These are phyloP conservation scores for Lepisosteus osseus DNA, from an alignment of 2,113 vertebrate genomes.

Conservation along the genomic window DNA sequence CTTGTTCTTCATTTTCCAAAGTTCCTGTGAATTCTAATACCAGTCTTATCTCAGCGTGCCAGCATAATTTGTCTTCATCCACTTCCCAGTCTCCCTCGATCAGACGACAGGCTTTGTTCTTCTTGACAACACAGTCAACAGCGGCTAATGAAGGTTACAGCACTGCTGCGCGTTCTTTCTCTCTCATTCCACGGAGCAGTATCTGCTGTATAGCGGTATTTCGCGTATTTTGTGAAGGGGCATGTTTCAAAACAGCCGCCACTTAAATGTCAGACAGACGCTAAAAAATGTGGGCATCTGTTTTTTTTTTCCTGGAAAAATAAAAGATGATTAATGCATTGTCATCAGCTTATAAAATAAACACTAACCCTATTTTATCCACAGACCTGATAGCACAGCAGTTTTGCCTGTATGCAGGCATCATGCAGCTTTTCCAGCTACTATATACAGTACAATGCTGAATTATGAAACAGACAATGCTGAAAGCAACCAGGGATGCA, in stretches of 20 bases:
- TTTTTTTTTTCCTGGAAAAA: not conserved
- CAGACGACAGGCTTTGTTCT: slow-evolving; percentile 33
- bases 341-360: too few relatives aligned
- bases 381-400: too few relatives aligned
- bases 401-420: too few relatives aligned
- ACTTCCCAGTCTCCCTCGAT: slow-evolving; percentile 29
- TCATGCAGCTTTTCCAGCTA: too few relatives aligned
- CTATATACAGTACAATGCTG: too few relatives aligned
- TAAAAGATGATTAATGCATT: too few relatives aligned
- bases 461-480: too few relatives aligned
- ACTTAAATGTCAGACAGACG: slow-evolving; percentile 14
- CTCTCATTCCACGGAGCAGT: slow-evolving; percentile 26
- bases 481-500: too few relatives aligned
- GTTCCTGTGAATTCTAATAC: slow-evolving; percentile 41
- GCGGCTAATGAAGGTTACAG: slow-evolving; percentile 56
- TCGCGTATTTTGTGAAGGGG: not conserved
- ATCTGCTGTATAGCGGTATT: not conserved
- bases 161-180: slow-evolving; percentile 25
- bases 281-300: not conserved
- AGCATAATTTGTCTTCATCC: slow-evolving; percentile 42
- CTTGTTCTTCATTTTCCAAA: slow-evolving; percentile 30
- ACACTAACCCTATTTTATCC: too few relatives aligned
- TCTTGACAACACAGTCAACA: slow-evolving; percentile 28
- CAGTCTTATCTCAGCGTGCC: slow-evolving; percentile 40
- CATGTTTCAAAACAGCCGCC: not conserved